phyloP scores from a whole-genome alignment of 1,140 invertebrate species.

The Drosophila littoralis region DNA sequence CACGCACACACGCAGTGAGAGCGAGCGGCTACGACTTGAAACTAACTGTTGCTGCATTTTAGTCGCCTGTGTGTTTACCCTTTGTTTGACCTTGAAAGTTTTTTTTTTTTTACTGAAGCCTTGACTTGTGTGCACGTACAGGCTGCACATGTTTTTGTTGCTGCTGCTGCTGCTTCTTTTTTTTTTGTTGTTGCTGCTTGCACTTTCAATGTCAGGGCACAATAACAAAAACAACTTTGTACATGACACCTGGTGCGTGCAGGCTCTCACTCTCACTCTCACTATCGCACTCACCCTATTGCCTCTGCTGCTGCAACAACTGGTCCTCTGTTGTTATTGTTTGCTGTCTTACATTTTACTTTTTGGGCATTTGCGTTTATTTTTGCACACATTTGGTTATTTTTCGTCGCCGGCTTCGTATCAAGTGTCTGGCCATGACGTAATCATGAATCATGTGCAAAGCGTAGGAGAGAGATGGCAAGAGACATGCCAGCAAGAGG shows the following conservation, averaged over 20 bases:
- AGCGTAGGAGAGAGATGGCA: conserved; percentile 12
- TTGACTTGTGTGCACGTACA: conserved; percentile 46
- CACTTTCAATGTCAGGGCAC: conserved; percentile 71
- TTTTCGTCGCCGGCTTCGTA: conserved; percentile 53
- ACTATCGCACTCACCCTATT: conserved; percentile 5
- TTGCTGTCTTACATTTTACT: conserved; percentile 30
- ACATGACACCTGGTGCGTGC: conserved; percentile 39
- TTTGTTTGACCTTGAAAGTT: conserved; percentile 69
- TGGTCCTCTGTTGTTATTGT: conserved; percentile 14
- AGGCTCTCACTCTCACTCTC: conserved; percentile 1
- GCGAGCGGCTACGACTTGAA: conserved; percentile 29
- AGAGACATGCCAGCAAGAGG: conserved; percentile 13
- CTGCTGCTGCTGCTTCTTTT: conserved; percentile 34
- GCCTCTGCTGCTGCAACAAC: not conserved
- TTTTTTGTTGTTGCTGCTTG: conserved; percentile 40
- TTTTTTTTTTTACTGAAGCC: conserved; percentile 14
- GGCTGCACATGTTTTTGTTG: conserved; percentile 55
- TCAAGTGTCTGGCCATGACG: conserved; percentile 71
- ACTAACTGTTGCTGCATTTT: conserved; percentile 69
- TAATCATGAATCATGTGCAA: conserved; percentile 58
- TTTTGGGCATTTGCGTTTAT: conserved; percentile 39
- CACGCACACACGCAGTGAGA: not conserved
- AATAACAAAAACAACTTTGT: conserved; percentile 45
- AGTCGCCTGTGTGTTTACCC: conserved; percentile 50
- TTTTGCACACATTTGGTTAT: conserved; percentile 52